Percentiles rank a stretch among this genome's conserved stretches.
Evolutionary conservation across 1,140 invertebrate genomes (phyloP).

Genomic region (Papilio polyxenes): DNA sequence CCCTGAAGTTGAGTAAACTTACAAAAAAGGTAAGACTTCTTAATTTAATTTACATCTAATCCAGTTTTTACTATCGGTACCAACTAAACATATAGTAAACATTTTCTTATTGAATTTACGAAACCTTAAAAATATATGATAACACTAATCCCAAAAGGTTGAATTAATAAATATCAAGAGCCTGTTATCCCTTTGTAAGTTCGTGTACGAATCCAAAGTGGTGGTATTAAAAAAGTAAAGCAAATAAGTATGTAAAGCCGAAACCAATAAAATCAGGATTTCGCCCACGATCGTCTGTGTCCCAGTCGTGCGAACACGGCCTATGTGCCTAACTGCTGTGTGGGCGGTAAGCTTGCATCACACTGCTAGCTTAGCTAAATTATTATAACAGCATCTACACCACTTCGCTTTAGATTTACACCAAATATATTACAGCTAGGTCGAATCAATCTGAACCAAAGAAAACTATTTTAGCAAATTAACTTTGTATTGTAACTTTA

Average conservation of each 20-base stretch:
- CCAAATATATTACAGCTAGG: no score
- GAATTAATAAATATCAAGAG: conserved; percentile 24
- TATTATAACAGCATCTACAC: neutral
- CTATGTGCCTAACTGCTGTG: conserved; percentile 49
- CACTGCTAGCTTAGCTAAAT: conserved; percentile 34
- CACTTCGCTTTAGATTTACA: no score
- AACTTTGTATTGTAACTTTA: no score
- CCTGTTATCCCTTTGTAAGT: conserved; percentile 29
- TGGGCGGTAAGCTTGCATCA: conserved; percentile 50
- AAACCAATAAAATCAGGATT: conserved; percentile 67
- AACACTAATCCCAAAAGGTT: conserved; percentile 6
- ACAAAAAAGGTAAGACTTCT: neutral
- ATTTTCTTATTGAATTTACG: neutral
- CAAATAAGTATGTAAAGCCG: conserved; percentile 58
- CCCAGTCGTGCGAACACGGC: conserved; percentile 61
- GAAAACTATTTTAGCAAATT: no score
- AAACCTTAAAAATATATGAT: neutral
- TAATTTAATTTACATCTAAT: no score
- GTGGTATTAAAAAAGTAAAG: conserved; percentile 47
- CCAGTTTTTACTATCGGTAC: no score
- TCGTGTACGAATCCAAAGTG: conserved; percentile 21
- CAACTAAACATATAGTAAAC: neutral
- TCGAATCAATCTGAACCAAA: no score
- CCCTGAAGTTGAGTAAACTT: neutral
- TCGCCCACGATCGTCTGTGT: conserved; percentile 59